Evolutionary conservation across 2,888 invertebrate species (phyloP).

Genomic region (Lepidochrysops patricia): DNA sequence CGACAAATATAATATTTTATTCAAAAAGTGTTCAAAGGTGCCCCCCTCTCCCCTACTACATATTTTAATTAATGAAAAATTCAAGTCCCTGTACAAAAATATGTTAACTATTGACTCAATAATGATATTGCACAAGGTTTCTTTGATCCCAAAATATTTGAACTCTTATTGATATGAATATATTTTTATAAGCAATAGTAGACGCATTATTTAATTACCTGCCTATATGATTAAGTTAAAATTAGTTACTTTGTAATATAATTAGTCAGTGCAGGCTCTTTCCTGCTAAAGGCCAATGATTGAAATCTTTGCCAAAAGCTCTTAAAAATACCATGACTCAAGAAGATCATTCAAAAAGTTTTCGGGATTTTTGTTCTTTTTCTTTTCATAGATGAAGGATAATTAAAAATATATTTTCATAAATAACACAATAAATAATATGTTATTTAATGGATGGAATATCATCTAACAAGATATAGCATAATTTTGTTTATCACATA

Average conservation of each 20-base stretch:
- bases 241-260: background rate
- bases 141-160: constrained; percentile 7
- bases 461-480: background rate
- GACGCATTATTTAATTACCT: too few species aligned
- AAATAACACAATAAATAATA: background rate
- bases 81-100: constrained; percentile 10
- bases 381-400: background rate
- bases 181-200: background rate
- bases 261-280: background rate
- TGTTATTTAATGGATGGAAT: background rate
- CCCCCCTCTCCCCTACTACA: background rate
- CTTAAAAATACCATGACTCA: too few species aligned
- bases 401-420: background rate
- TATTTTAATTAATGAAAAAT: background rate
- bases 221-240: background rate
- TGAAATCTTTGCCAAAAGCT: too few species aligned
- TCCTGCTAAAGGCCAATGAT: background rate
- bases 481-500: background rate
- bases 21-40: too few species aligned
- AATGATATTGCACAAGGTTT: constrained; percentile 8
- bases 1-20: too few species aligned
- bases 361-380: too few species aligned
- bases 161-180: background rate
- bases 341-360: too few species aligned
- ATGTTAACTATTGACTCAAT: constrained; percentile 5